Evolutionary conservation across 1,140 invertebrate genomes (phyloP), one percentile per base, ranked within the genome.

Genomic region (Stegodyphus dumicola): DNA sequence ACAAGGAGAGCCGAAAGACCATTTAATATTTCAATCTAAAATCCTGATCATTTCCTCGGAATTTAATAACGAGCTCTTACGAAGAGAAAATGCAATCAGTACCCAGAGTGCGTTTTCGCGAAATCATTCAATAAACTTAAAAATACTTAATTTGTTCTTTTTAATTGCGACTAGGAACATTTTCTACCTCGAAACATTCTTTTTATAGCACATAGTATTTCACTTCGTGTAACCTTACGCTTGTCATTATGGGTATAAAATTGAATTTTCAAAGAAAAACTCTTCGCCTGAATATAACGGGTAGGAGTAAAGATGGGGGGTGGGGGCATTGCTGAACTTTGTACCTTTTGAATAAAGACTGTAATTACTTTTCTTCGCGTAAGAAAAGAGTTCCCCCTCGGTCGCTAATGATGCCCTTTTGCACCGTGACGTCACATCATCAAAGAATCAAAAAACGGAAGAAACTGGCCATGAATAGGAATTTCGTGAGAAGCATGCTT

Each of bases 341-440:
- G 77, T 78, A 78, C 69, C 78, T 73, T 81, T 81, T 81, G 69
- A 81, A 69, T 64, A 73, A 81, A 81, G 67, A 81, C 78, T 73
- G 69, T 81, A 81, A 81, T 81, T 81, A 81, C 78, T 81, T 81
- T 81, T 64, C 78, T 81, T 49, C 33, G 78, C 78, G 78, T 73
- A 71, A 81, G 78, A 73, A 81, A 78, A 78, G 77, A 78, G 77
- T 78, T 78, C 77, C 18, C 77, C 54, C 70, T 78, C 65, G 56
- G 77, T 78, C 77, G 52, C 78, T 81, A 81, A 81, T 81, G 78
- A 81, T 81, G 78, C 69, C 78, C 78, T 81, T 73, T 81, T 73
- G 69, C 78, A 53, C 51, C 53, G 56, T 81, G 78, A 81, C 78
- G 78, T 81, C 78, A 81, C 78, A 54, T 81, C 78, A 81, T 81